Percentiles rank a stretch among this genome's conserved stretches.
phyloP scores from a whole-genome alignment of 2,797 vertebrate genomes.

The Oryzias sinensis region DNA sequence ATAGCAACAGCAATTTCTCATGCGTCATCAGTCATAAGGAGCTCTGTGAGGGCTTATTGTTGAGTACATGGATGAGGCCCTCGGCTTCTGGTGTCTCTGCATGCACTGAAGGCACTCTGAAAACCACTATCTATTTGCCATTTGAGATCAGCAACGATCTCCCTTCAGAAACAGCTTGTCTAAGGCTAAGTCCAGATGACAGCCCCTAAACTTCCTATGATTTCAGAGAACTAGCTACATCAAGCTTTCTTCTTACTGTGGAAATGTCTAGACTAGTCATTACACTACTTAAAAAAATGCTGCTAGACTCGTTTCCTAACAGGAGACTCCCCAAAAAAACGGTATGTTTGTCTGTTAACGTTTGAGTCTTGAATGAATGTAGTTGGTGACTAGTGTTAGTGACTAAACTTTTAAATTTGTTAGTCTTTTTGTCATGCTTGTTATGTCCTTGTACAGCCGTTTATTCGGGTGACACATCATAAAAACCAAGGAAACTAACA shows the following conservation, averaged over 20 bases:
- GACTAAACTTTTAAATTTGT: not conserved
- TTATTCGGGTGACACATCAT: too few relatives aligned
- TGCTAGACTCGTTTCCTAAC: conserved; percentile 1
- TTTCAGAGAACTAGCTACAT: not conserved
- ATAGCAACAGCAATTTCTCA: not conserved
- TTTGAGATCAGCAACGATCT: conserved; percentile 7
- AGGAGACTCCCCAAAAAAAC: conserved; percentile 2
- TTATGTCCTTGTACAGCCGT: too few relatives aligned
- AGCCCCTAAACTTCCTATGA: too few relatives aligned
- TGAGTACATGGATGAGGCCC: conserved; percentile 7
- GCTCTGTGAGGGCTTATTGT: conserved; percentile 36
- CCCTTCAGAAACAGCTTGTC: not conserved
- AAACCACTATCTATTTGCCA: conserved; percentile 27
- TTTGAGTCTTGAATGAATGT: not conserved
- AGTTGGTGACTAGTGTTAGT: not conserved
- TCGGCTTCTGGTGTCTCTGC: conserved; percentile 18
- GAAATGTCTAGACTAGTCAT: not conserved
- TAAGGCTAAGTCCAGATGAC: too few relatives aligned
- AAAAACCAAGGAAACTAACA: too few relatives aligned
- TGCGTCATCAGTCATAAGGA: conserved; percentile 29
- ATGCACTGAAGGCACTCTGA: conserved; percentile 35
- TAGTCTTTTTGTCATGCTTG: too few relatives aligned
- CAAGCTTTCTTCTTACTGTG: not conserved
- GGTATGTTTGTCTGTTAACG: not conserved
- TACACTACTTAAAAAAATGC: not conserved